These are phyloP conservation scores for Metopolophium dirhodum DNA, from an alignment of 1,140 invertebrate genomes.

Conservation along the genomic window DNA sequence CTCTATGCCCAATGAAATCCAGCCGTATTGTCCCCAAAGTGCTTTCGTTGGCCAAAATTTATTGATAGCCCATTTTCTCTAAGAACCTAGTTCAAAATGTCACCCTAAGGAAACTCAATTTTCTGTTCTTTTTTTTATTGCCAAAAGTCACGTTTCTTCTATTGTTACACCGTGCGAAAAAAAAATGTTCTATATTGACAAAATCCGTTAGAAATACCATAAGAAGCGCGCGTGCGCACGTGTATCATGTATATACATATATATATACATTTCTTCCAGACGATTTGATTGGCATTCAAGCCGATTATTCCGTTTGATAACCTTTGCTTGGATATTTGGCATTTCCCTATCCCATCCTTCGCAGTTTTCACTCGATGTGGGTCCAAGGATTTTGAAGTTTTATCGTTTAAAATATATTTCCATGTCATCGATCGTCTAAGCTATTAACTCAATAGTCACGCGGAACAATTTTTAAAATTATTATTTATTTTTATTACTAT, in stretches of 20 bases:
- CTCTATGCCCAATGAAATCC: conserved; percentile 7
- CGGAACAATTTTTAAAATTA: background rate
- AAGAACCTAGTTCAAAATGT: conserved; percentile 48
- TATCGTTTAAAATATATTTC: conserved; percentile 43
- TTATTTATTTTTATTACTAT: background rate
- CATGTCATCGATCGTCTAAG: conserved; percentile 31
- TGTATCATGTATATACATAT: conserved; percentile 27
- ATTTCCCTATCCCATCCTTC: background rate
- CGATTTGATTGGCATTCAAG: conserved; percentile 54
- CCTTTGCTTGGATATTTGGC: conserved; percentile 37
- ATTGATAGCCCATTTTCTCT: conserved; percentile 48
- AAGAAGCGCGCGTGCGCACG: background rate
- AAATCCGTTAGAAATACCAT: conserved; percentile 41
- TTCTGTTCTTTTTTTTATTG: conserved; percentile 34
- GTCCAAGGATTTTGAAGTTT: conserved; percentile 35
- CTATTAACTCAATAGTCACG: conserved; percentile 26
- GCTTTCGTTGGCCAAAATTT: conserved; percentile 49
- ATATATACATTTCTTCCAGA: conserved; percentile 41
- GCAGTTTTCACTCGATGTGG: conserved; percentile 18
- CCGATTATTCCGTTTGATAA: conserved; percentile 52
- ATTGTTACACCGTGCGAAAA: conserved; percentile 32
- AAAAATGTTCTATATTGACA: conserved; percentile 29
- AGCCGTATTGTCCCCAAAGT: conserved; percentile 33
- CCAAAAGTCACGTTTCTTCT: conserved; percentile 38
- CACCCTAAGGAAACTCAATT: conserved; percentile 38